Percentiles rank a stretch among this genome's conserved stretches.
Evolutionary conservation across 2,113 vertebrate species (phyloP).

Genomic region (Calyptomena viridis): DNA sequence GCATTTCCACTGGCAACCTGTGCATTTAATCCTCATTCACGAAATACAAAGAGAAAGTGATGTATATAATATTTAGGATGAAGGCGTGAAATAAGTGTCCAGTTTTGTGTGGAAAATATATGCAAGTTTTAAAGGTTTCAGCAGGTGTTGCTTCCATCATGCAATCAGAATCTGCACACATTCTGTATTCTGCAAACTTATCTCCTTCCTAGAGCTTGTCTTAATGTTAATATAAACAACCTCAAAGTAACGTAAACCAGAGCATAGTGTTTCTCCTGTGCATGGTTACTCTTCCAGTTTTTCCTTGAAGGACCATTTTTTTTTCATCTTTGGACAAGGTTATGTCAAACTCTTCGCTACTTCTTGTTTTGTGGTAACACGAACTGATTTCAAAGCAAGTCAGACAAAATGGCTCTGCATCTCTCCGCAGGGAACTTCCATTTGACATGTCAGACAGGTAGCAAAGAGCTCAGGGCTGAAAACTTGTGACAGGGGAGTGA

Average conservation of each 20-base stretch:
- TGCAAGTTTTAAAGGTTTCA: not conserved
- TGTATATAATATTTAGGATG: not conserved
- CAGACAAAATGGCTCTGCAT: not conserved
- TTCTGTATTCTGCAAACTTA: not conserved
- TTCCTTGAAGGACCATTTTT: not conserved
- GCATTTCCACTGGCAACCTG: not conserved
- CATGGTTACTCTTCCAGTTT: not conserved
- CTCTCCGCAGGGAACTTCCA: not conserved
- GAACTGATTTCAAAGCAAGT: not conserved
- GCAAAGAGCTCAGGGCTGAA: not conserved
- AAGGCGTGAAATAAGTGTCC: not conserved
- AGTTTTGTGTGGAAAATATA: not conserved
- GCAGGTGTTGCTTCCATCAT: not conserved
- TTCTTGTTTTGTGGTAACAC: not conserved
- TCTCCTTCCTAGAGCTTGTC: not conserved
- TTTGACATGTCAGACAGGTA: not conserved
- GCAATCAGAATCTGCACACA: not conserved
- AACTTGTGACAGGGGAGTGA: not conserved
- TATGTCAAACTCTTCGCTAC: not conserved
- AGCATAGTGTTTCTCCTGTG: not conserved
- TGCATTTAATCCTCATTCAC: not conserved
- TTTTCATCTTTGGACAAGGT: not conserved
- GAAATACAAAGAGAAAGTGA: not conserved
- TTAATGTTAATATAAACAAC: slow-evolving; percentile 14
- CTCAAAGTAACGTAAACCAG: slow-evolving; percentile 1